Evolutionary conservation across 2,888 invertebrate genomes (phyloP).

Genomic region (Oligia latruncula): DNA sequence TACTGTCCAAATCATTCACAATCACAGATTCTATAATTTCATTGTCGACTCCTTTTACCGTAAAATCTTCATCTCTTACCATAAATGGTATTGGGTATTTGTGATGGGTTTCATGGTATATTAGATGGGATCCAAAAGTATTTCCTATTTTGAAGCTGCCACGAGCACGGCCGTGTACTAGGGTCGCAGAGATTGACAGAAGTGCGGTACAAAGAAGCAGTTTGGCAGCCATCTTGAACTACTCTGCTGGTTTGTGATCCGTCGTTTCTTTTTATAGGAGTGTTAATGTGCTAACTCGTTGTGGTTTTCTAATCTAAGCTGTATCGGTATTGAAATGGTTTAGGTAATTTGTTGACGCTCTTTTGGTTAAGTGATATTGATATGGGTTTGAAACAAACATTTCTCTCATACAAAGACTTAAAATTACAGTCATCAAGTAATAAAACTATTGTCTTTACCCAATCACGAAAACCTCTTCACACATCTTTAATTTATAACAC

Average conservation of each 20-base stretch:
- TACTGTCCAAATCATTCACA: conserved; percentile 67
- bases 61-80: conserved; percentile 61
- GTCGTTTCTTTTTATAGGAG: conserved; percentile 18
- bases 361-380: not conserved
- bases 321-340: conserved; percentile 2
- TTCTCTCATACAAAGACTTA: not conserved
- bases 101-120: conserved; percentile 65
- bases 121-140: conserved; percentile 54
- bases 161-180: conserved; percentile 21
- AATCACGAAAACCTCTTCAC: conserved; percentile 48
- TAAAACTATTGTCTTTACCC: conserved; percentile 43
- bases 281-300: conserved; percentile 31
- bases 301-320: conserved; percentile 27
- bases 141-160: conserved; percentile 44
- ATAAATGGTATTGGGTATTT: conserved; percentile 61
- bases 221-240: conserved; percentile 49
- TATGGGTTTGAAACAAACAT: not conserved
- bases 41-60: conserved; percentile 35
- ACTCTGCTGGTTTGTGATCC: conserved; percentile 3
- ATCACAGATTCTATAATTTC: conserved; percentile 63
- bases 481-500: conserved; percentile 47
- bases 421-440: not conserved
- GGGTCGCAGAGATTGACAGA: conserved; percentile 19
- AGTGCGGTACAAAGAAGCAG: conserved; percentile 33
- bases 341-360: conserved; percentile 18